These are phyloP conservation scores for Mythimna vitellina DNA, from an alignment of 2,888 invertebrate genomes.

Conservation along the genomic window DNA sequence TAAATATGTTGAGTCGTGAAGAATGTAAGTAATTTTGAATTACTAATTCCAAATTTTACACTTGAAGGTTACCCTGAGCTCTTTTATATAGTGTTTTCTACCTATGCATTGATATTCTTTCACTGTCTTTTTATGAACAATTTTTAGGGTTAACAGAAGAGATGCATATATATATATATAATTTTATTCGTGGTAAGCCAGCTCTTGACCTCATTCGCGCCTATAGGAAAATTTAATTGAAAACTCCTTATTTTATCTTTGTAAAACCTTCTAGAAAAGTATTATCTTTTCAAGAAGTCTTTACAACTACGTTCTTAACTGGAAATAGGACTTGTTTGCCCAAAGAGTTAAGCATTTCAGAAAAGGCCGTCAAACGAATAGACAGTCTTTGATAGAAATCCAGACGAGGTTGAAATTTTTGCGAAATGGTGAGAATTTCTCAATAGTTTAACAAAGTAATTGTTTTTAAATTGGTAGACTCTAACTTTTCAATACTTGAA, in stretches of 20 bases:
- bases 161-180: too few relatives aligned
- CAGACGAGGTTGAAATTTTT: neutral
- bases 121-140: neutral
- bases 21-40: too few relatives aligned
- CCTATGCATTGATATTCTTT: neutral
- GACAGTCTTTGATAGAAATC: constrained; percentile 12
- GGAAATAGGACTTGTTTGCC: neutral
- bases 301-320: neutral
- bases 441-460: neutral
- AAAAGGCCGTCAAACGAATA: constrained; percentile 18
- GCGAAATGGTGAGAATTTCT: neutral
- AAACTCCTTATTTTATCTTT: neutral
- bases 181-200: neutral
- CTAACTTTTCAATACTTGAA: neutral
- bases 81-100: too few relatives aligned
- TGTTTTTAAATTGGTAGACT: neutral
- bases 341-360: neutral
- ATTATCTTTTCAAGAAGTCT: neutral
- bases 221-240: neutral
- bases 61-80: too few relatives aligned
- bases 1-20: too few relatives aligned
- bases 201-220: neutral
- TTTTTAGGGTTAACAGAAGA: too few relatives aligned
- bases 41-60: too few relatives aligned
- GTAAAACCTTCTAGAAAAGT: neutral